These are phyloP conservation scores for Toxotes jaculatrix DNA, from an alignment of 2,113 vertebrate species.

Conservation along the genomic window DNA sequence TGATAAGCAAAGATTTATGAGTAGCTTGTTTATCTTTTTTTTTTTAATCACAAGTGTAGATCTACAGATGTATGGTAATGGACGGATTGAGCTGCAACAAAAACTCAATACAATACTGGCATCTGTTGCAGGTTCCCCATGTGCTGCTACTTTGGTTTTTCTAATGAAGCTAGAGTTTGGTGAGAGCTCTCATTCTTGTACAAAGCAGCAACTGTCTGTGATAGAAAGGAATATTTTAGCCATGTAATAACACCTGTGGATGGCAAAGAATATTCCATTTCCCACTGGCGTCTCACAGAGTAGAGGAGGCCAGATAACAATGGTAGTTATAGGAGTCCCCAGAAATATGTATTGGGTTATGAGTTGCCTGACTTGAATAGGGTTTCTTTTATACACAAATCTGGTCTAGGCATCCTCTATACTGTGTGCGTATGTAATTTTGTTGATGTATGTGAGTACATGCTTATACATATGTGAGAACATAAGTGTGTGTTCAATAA, in stretches of 20 bases:
- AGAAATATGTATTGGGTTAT: slow-evolving; percentile 6
- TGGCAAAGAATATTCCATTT: neutral
- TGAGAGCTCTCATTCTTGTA: neutral
- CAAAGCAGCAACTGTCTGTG: slow-evolving; percentile 13
- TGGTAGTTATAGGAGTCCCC: slow-evolving; percentile 10
- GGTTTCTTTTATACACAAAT: slow-evolving; percentile 6
- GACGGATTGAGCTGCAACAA: slow-evolving; percentile 59
- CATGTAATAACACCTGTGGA: neutral
- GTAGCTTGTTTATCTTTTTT: slow-evolving; percentile 62
- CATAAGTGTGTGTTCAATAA: slow-evolving; percentile 53
- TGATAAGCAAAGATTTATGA: slow-evolving; percentile 72
- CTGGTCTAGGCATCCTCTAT: neutral
- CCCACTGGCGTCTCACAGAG: slow-evolving; percentile 9
- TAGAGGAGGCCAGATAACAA: neutral
- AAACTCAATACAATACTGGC: slow-evolving; percentile 49
- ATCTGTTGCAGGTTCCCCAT: slow-evolving; percentile 39
- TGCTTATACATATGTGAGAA: slow-evolving; percentile 26
- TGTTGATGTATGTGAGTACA: neutral
- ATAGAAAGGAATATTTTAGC: slow-evolving; percentile 19
- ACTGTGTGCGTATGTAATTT: neutral
- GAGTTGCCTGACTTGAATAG: neutral
- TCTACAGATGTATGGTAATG: slow-evolving; percentile 65
- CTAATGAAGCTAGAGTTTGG: slow-evolving; percentile 44
- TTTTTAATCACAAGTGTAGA: slow-evolving; percentile 63
- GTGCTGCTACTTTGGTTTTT: slow-evolving; percentile 20